Percentiles rank a stretch among this genome's conserved stretches.
phyloP scores from a whole-genome alignment of 2,797 vertebrate genomes.

The Mormyrus proboscirostris region DNA sequence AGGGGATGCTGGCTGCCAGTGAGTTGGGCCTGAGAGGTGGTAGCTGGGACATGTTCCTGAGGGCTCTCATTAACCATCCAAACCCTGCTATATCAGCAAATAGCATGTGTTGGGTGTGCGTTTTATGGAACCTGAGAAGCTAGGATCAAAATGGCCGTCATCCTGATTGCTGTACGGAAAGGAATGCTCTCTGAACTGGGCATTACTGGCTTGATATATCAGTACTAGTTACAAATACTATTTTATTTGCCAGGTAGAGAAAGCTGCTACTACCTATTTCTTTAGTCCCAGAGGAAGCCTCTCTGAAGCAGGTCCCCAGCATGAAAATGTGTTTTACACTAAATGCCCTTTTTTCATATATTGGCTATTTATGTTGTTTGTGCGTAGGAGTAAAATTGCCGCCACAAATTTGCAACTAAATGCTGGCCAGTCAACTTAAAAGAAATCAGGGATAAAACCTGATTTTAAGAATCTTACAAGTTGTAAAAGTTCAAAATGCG shows the following conservation, averaged over 20 bases:
- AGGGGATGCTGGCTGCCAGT: not conserved
- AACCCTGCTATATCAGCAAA: conserved; percentile 33
- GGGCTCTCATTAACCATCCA: conserved; percentile 36
- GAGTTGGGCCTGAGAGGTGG: not conserved
- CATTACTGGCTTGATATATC: not conserved
- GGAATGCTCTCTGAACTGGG: not conserved
- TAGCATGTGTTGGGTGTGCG: conserved; percentile 40
- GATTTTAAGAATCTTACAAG: not conserved
- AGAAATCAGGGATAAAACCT: not conserved
- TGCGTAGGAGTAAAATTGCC: not conserved
- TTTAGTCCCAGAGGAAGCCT: not conserved
- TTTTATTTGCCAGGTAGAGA: not conserved
- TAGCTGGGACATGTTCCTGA: not conserved
- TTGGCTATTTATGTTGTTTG: not conserved
- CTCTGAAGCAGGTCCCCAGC: not conserved
- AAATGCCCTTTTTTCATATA: not conserved
- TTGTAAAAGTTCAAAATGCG: not conserved
- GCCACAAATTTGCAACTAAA: not conserved
- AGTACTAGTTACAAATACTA: not conserved
- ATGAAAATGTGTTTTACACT: not conserved
- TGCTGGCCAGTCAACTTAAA: not conserved
- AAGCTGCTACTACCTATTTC: not conserved
- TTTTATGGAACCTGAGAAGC: conserved; percentile 53
- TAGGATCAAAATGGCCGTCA: conserved; percentile 9
- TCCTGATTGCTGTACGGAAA: not conserved